Percentiles rank a stretch among this genome's conserved stretches.
phyloP scores from a whole-genome alignment of 2,113 vertebrate genomes.

The Andinoacara biseriatus region DNA sequence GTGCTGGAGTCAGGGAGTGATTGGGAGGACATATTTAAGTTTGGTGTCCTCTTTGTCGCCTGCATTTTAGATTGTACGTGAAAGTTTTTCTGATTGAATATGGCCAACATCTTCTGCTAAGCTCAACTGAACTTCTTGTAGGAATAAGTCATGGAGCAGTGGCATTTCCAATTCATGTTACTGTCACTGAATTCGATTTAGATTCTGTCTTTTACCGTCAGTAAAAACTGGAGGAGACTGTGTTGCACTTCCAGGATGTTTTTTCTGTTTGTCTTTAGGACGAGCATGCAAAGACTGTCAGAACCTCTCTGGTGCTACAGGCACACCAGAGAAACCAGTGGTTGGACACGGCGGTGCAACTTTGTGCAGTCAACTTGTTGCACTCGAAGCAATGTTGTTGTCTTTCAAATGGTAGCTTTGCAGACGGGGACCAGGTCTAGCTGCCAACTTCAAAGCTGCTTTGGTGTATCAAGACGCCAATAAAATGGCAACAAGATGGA shows the following conservation, averaged over 20 bases:
- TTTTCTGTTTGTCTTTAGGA: background rate
- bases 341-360: fast-evolving
- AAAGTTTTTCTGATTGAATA: background rate
- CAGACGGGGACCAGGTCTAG: background rate
- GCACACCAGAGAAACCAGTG: background rate
- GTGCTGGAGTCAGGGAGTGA: background rate
- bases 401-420: background rate
- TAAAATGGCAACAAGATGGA: background rate
- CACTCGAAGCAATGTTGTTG: background rate
- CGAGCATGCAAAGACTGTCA: background rate
- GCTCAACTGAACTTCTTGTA: background rate
- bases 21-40: background rate
- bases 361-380: background rate
- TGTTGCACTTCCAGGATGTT: background rate
- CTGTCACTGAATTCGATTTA: background rate
- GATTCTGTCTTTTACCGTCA: background rate
- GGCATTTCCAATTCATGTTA: background rate
- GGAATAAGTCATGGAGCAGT: background rate
- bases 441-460: background rate
- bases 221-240: background rate
- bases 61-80: background rate
- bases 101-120: fast-evolving
- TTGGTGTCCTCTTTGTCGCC: background rate
- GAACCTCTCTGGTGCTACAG: background rate
- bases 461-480: background rate